Evolutionary conservation across 2,888 invertebrate genomes (phyloP), one percentile per base, ranked within the genome.

Genomic region (Netelia melanura): DNA sequence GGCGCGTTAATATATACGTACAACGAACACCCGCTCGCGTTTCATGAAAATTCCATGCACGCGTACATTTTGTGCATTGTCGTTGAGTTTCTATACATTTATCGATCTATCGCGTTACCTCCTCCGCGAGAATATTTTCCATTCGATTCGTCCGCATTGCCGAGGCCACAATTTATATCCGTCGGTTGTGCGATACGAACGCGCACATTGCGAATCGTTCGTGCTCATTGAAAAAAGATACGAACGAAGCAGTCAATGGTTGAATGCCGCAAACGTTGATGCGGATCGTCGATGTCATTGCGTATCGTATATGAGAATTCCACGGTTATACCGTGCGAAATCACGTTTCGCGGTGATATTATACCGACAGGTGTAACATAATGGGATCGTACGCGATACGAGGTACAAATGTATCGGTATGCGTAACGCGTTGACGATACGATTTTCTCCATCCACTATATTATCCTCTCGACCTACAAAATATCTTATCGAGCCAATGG

Each of bases 311-410:
- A 38, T 38, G 38, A 6, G 14, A 48, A 48, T 14, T 48, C 3
- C 48, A 14, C 48, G 48, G 48, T 48, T 14, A 14, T 14, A 58
- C 58, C n/a, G 17, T 3, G 58, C 0, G 8, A 58, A 54, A 75
- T 75, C 64, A 75, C 54, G 75, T 75, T 75, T 65, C 64, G 30
- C 21, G 64, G 54, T 30, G 64, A 25, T 52, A 64, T 64, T 52
- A 75, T 64, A 64, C 30, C 17, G 17, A 1, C 25, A 21, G 25
- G 17, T 75, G 38, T 75, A 38, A 74, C 5, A 64, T 75, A 54
- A 62, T 25, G 25, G 44, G 10, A 52, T 25, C 3, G 25, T 11
- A 65, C 65, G 21, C 17, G n/a, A 17, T 44, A 44, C 43, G 43
- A 52, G 1, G n/a, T 23, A 74, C 30, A 52, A 75, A 75, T 17